A percentile compares a stretch with the other conserved stretches of the same genome.
These are phyloP conservation scores for Platycercus adscitus DNA, from an alignment of 2,113 vertebrate genomes.

Conservation along the genomic window DNA sequence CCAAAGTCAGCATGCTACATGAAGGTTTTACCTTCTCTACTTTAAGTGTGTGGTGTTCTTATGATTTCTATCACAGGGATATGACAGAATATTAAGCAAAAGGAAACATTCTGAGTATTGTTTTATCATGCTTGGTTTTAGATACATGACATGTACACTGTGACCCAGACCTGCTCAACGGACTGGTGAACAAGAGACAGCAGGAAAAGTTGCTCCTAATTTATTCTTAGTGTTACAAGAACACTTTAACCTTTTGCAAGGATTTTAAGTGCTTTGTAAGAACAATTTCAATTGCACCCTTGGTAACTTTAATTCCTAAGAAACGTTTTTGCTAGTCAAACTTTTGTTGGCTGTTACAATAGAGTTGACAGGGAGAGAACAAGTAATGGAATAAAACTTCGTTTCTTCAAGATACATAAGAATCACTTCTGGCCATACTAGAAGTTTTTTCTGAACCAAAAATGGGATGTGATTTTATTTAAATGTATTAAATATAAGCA, in stretches of 20 bases:
- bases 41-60: background rate
- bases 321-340: background rate
- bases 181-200: fast-evolving
- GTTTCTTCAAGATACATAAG: background rate
- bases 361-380: background rate
- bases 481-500: background rate
- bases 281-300: background rate
- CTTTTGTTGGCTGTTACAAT: background rate
- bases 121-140: background rate
- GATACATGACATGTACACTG: fast-evolving
- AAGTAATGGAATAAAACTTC: background rate
- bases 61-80: background rate
- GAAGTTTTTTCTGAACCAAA: background rate
- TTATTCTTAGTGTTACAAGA: background rate
- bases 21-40: background rate
- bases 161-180: background rate
- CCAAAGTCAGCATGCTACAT: background rate
- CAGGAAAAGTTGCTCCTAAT: background rate
- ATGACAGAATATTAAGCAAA: background rate
- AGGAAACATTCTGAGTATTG: background rate
- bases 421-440: background rate
- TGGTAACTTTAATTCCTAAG: background rate
- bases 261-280: background rate
- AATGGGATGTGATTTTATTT: background rate
- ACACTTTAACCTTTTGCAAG: background rate